phyloP scores from a whole-genome alignment of 92 coral and sea anemone genomes.

The Isaurus tuberculatus region DNA sequence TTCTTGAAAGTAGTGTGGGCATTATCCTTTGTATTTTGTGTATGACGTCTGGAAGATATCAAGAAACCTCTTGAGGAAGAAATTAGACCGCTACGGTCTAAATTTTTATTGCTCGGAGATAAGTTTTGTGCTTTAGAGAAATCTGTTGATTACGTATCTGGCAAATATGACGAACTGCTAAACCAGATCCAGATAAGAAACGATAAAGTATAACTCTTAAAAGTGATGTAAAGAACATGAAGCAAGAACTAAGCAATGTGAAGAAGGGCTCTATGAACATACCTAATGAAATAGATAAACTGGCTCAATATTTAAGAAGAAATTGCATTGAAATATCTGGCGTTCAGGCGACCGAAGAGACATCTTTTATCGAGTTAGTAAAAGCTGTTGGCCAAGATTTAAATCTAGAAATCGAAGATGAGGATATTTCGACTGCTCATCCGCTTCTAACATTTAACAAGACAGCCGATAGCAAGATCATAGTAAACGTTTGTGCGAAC shows the following conservation, averaged over 20 bases:
- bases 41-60: background rate
- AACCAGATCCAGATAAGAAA: conserved; percentile 31
- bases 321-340: conserved; percentile 9
- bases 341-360: conserved; percentile 28
- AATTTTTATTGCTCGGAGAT: background rate
- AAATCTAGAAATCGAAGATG: conserved; percentile 12
- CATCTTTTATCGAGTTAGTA: conserved; percentile 32
- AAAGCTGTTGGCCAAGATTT: conserved; percentile 38
- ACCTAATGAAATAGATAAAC: too few relatives aligned
- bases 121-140: conserved; percentile 1
- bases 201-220: background rate
- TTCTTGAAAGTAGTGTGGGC: background rate
- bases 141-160: conserved; percentile 29
- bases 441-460: conserved; percentile 29
- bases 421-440: conserved; percentile 30
- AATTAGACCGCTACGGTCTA: background rate
- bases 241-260: background rate
- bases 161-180: conserved; percentile 29
- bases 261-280: too few relatives aligned
- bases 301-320: too few relatives aligned
- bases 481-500: conserved; percentile 13
- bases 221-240: background rate
- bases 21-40: background rate
- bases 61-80: conserved; percentile 23
- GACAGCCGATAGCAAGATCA: conserved; percentile 28